Conservation (phyloP, 2,888 invertebrate genomes). For the Apamea monoglypha region DNA sequence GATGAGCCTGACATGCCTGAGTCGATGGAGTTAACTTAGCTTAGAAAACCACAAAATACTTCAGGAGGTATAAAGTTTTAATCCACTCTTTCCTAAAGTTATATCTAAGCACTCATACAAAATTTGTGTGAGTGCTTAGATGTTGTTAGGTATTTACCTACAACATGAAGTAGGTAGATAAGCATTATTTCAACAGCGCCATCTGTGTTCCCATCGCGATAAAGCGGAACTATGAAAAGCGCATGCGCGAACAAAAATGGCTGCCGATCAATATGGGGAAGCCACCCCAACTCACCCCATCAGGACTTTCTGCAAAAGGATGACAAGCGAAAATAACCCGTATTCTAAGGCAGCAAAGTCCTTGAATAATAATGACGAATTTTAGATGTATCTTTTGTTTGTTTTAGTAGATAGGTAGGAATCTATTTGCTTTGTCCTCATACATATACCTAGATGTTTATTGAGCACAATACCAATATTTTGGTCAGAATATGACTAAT, state of each 20-base stretch:
- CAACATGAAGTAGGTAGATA: constrained; percentile 23
- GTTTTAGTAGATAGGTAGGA: constrained; percentile 68
- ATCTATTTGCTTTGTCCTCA: constrained; percentile 47
- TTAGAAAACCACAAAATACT: neutral
- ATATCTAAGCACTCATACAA: neutral
- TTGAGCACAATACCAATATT: neutral
- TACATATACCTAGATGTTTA: constrained; percentile 10
- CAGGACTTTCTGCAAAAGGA: constrained; percentile 63
- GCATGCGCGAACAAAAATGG: constrained; percentile 87
- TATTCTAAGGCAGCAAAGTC: constrained; percentile 67
- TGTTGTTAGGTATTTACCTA: too few species aligned
- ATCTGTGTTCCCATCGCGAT: constrained; percentile 77
- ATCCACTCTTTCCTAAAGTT: neutral
- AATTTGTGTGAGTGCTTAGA: too few species aligned
- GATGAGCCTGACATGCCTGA: neutral
- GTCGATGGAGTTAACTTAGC: neutral
- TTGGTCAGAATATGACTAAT: neutral
- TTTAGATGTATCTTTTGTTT: constrained; percentile 82
- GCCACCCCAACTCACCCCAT: constrained; percentile 84
- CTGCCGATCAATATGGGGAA: constrained; percentile 85
- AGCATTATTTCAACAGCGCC: constrained; percentile 76
- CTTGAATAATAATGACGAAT: constrained; percentile 71
- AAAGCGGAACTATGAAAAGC: constrained; percentile 66
- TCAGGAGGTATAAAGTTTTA: neutral
- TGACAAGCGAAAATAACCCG: constrained; percentile 68